Conservation (phyloP, 2,797 vertebrate species). For the Takifugu rubripes region DNA sequence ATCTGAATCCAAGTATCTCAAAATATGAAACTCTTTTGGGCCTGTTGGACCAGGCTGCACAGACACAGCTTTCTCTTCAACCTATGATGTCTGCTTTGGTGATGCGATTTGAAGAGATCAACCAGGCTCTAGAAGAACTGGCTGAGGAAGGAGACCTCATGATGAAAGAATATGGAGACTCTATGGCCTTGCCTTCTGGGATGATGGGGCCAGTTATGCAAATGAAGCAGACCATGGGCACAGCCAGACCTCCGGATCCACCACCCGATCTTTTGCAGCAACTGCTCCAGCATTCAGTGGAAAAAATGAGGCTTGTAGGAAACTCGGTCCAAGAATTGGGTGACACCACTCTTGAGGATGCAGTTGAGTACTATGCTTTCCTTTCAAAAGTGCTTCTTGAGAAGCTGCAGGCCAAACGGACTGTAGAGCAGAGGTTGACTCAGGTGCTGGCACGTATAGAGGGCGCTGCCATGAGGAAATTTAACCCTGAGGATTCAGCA, state of each 20-base stretch:
- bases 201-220: conserved; percentile 34
- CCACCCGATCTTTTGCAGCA: conserved; percentile 86
- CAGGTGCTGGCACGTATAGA: conserved; percentile 75
- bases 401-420: conserved; percentile 78
- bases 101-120: conserved; percentile 84
- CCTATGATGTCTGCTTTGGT: conserved; percentile 81
- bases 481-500: conserved; percentile 73
- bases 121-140: conserved; percentile 86
- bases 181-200: conserved; percentile 76
- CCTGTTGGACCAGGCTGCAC: conserved; percentile 80
- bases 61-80: conserved; percentile 83
- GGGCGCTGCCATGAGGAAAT: conserved; percentile 62
- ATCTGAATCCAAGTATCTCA: conserved; percentile 84
- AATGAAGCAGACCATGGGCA: conserved; percentile 26
- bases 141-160: conserved; percentile 85
- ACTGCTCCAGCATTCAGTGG: conserved; percentile 83
- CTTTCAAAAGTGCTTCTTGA: conserved; percentile 72
- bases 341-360: conserved; percentile 76
- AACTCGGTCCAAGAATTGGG: conserved; percentile 73
- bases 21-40: conserved; percentile 84
- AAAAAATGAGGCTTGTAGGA: conserved; percentile 79
- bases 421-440: conserved; percentile 73
- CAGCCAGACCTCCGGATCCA: conserved; percentile 49
- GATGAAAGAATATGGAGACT: conserved; percentile 77
- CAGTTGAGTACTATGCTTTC: conserved; percentile 75